These are phyloP conservation scores for Macquaria ambigua DNA, from an alignment of 2,113 vertebrate genomes.

Conservation along the genomic window DNA sequence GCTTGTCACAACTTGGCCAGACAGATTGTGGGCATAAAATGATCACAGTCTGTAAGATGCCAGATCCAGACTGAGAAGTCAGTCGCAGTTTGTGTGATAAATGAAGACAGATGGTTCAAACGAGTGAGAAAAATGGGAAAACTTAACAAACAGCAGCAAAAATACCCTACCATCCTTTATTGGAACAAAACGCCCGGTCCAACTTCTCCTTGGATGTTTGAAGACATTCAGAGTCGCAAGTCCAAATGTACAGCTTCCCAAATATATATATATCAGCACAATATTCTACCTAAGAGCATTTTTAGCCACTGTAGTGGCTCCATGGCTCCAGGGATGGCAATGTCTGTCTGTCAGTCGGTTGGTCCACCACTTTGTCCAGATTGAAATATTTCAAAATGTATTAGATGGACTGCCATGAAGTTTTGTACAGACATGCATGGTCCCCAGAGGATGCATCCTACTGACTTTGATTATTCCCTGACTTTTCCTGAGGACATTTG, in stretches of 20 bases:
- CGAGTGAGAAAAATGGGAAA: conserved; percentile 26
- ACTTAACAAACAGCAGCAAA: conserved; percentile 28
- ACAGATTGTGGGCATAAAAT: conserved; percentile 50
- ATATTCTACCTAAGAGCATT: background rate
- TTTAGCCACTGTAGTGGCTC: background rate
- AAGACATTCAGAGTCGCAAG: background rate
- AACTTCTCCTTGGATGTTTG: background rate
- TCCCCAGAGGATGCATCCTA: background rate
- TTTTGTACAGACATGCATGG: background rate
- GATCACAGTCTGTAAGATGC: conserved; percentile 42
- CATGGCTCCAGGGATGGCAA: background rate
- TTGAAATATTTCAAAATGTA: background rate
- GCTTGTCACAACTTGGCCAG: conserved; percentile 29
- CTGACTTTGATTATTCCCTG: background rate
- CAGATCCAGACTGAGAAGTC: conserved; percentile 45
- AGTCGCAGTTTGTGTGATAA: conserved; percentile 27
- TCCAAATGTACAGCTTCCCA: background rate
- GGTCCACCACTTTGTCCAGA: background rate
- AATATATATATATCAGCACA: conserved; percentile 5
- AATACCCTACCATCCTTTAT: background rate
- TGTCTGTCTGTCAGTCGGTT: background rate
- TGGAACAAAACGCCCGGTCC: background rate
- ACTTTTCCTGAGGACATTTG: background rate
- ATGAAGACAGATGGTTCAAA: conserved; percentile 65
- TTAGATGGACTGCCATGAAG: background rate